A percentile compares a stretch with the other conserved stretches of the same genome.
Evolutionary conservation across 2,113 vertebrate species (phyloP).

Genomic region (Perognathus longimembris): DNA sequence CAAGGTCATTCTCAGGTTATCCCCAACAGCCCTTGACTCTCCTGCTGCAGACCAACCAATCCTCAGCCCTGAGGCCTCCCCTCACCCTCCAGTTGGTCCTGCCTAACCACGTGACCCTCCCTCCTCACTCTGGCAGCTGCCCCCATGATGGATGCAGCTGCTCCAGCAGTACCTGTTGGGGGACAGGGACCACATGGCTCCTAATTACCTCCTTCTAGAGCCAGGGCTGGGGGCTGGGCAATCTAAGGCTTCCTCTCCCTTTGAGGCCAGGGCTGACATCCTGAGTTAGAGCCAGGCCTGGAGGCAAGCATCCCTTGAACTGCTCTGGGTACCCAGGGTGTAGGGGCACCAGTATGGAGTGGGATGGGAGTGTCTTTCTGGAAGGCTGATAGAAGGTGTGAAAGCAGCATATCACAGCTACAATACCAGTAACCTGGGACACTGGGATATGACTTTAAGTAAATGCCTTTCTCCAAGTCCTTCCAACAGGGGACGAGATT

Average conservation of each 20-base stretch:
- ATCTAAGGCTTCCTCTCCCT: neutral
- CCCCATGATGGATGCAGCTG: slow-evolving; percentile 75
- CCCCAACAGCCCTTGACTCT: slow-evolving; percentile 55
- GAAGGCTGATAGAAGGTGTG: neutral
- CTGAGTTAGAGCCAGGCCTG: slow-evolving; percentile 31
- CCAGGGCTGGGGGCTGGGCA: slow-evolving; percentile 62
- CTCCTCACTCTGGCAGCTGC: slow-evolving; percentile 61
- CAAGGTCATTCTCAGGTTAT: slow-evolving; percentile 82
- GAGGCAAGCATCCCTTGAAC: neutral
- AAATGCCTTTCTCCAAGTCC: slow-evolving; percentile 27
- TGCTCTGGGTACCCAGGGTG: neutral
- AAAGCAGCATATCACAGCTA: neutral
- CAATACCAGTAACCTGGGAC: neutral
- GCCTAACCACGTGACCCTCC: slow-evolving; percentile 49
- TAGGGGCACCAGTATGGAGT: neutral
- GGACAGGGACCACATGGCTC: slow-evolving; percentile 73
- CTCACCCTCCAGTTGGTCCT: slow-evolving; percentile 48
- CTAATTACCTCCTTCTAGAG: slow-evolving; percentile 80
- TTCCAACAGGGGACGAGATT: slow-evolving; percentile 21
- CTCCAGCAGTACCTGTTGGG: slow-evolving; percentile 78
- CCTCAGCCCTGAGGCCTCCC: neutral
- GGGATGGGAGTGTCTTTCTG: neutral
- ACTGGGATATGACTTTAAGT: slow-evolving; percentile 12
- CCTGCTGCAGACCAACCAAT: slow-evolving; percentile 67
- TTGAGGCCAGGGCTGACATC: slow-evolving; percentile 38